Evolutionary conservation across 2,797 vertebrate genomes (phyloP), one percentile per base, ranked within the genome.

Genomic region (Danio kyathit): DNA sequence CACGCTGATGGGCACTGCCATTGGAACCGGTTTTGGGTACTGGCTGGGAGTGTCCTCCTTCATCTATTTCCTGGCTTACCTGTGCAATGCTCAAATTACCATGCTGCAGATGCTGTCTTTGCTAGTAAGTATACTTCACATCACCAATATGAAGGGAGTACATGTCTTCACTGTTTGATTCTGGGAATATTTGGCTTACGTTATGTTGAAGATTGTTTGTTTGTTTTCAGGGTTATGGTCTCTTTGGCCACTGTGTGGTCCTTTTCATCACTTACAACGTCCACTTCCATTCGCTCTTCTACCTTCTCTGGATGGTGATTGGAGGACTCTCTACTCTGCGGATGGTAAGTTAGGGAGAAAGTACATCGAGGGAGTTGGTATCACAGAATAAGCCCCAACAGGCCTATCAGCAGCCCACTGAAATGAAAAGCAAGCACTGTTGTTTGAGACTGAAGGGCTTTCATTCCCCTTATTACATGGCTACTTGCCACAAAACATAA

Each of bases 11-110:
- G 98, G 98, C 63, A 99, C 97, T 9, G 97, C 98, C 60, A 99
- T 99, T 60, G 98, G 98, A 70, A 99, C 97, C 5, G 99, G 97
- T 87, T 99, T 99, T 0, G 97, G 98, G 64, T 99, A 99, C 93
- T 99, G 97, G 98, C 88, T 98, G n/a, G 96, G 97, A 0, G 95
- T 98, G 49, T 99, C 98, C 0, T 97, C 97, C 44, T 96, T 99
- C 87, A 92, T 99, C 89, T 99, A 97, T 87, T 99, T 99, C 92
- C 91, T 99, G 86, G 96, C 96, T 0, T 98, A 99, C 86, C 90
- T 99, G 86, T 96, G 97, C 87, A 99, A 98, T 1, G 94, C 97
- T 83, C 97, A 99, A 87, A 97, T 99, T 92, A 99, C 98, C 0
- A 97, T 99, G 97, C 94, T 99, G 61, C 98, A 99, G 94, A 99